Evolutionary conservation across 2,797 vertebrate species (phyloP), one percentile per base, ranked within the genome.

Genomic region (Echeneis naucrates): DNA sequence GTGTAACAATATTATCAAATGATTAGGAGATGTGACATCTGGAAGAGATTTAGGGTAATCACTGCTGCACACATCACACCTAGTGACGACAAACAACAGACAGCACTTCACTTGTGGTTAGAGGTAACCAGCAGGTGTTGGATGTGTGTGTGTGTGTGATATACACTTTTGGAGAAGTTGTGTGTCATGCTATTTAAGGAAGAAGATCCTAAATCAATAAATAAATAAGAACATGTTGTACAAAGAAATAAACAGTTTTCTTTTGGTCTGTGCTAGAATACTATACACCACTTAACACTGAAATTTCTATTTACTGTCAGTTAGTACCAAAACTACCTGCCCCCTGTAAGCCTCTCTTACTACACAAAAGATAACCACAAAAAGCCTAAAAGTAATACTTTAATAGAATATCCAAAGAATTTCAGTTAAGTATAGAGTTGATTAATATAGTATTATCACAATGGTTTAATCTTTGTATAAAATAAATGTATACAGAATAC

Each of bases 81-180:
- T 50, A 51, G 60, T 10, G 45, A 16, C 27, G 55, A 61, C 54
- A 65, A 68, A 61, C 27, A 53, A n/a, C 6, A 1, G 24, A 48
- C 60, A 48, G 52, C 50, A n/a, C 24, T 2, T 11, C 26, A 14
- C 17, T 27, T 51, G 17, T 19, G 32, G 54, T 60, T 44, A 19
- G 38, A 47, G 32, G 33, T 32, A 26, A 47, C 52, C 42, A 54
- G 35, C 11, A 60, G 35, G 55, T 27, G 35, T 30, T 10, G 4
- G 14, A 48, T 37, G 52, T 8, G 42, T 16, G 38, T 7, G 30
- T 30, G 30, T 30, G 30, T 30, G 16, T n/a, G 11, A 10, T 35
- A 17, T 38, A 19, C 55, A 40, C 21, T 13, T 48, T 48, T 23
- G 45, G 10, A 47, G 5, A 47, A 23, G 21, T 19, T 42, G 16